Conservation (phyloP, 2,797 vertebrate species). For the Coilia nasus region DNA sequence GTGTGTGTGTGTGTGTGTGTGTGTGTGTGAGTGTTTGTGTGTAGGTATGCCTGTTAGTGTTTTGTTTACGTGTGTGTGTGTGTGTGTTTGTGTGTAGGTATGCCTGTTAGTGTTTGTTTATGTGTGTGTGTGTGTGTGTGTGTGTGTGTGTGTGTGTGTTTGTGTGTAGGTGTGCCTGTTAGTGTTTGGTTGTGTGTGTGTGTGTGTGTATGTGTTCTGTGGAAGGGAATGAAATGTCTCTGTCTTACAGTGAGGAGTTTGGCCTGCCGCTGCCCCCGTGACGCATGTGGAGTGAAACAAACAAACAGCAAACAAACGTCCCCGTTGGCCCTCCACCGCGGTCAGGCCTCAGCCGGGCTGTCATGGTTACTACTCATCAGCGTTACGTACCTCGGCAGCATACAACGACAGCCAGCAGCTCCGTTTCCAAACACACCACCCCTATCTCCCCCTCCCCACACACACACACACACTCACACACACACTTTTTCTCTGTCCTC, state of each 20-base stretch:
- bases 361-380: conserved; percentile 8
- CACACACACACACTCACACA: neutral
- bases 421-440: neutral
- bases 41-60: neutral
- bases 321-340: neutral
- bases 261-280: neutral
- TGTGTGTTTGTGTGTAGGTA: neutral
- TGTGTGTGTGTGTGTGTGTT: no score
- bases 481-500: neutral
- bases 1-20: neutral
- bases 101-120: no score
- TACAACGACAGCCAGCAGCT: neutral
- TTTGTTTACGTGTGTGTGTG: neutral
- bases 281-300: neutral
- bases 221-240: neutral
- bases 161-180: no score
- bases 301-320: neutral
- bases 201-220: neutral
- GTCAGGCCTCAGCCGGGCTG: neutral
- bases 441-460: neutral
- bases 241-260: neutral
- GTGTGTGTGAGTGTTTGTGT: conserved; percentile 4
- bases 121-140: no score
- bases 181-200: no score
- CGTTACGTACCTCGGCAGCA: neutral